phyloP scores from a whole-genome alignment of 2,888 invertebrate species.

The Nemurella pictetii region DNA sequence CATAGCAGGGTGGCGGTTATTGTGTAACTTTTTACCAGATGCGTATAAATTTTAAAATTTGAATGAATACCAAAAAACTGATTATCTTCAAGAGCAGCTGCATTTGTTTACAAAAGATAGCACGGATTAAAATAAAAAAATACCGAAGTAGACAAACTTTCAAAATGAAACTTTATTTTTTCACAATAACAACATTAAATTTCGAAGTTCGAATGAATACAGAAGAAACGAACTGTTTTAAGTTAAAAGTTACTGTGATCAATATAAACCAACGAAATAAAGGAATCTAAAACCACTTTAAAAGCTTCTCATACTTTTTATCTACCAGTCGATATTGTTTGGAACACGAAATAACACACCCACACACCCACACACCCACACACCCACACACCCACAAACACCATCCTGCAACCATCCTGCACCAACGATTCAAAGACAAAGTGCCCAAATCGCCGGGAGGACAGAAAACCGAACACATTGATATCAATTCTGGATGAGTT shows the following conservation, averaged over 20 bases:
- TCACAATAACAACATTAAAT: not conserved
- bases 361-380: not conserved
- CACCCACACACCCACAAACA: no score
- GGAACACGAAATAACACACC: not conserved
- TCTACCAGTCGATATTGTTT: not conserved
- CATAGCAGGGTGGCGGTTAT: no score
- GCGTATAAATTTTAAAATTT: no score
- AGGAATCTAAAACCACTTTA: not conserved
- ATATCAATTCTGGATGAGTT: no score
- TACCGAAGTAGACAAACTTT: not conserved
- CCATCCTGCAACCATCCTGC: no score
- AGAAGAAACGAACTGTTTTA: not conserved
- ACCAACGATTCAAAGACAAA: no score
- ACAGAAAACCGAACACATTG: no score
- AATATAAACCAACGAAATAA: not conserved
- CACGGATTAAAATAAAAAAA: not conserved
- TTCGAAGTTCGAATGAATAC: not conserved
- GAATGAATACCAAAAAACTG: no score
- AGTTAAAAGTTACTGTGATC: not conserved
- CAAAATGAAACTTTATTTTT: not conserved
- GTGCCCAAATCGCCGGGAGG: no score
- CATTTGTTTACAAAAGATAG: not conserved
- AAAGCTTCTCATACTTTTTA: not conserved
- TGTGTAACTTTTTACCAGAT: no score
- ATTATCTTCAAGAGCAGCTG: not conserved